These are phyloP conservation scores for Pyrrhia umbra DNA, from an alignment of 2,888 invertebrate genomes.

Conservation along the genomic window DNA sequence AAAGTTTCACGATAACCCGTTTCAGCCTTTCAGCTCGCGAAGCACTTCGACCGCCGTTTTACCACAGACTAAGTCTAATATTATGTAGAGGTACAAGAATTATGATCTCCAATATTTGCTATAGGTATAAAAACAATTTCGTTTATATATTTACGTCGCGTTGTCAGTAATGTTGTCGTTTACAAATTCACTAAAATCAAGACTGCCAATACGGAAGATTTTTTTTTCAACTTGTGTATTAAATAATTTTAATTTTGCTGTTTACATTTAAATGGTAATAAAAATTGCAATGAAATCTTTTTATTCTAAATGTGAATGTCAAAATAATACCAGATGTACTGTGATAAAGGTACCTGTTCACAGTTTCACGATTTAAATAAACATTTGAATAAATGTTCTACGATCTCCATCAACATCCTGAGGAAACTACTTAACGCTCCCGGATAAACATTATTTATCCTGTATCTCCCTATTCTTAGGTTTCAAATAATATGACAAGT, in stretches of 20 bases:
- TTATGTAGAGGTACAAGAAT: background rate
- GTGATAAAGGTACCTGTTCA: no score
- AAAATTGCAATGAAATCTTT: no score
- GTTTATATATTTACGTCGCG: conserved; percentile 27
- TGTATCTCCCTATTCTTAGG: no score
- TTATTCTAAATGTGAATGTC: no score
- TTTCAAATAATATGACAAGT: no score
- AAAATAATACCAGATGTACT: no score
- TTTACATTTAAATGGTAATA: background rate
- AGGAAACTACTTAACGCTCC: no score
- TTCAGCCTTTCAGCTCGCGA: conserved; percentile 7
- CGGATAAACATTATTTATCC: no score
- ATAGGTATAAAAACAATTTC: background rate
- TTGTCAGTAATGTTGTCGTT: conserved; percentile 23
- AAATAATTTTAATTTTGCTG: background rate
- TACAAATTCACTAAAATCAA: conserved; percentile 6
- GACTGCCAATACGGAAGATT: background rate
- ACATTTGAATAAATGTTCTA: no score
- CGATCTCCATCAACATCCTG: no score
- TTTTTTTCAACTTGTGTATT: background rate
- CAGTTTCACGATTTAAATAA: no score
- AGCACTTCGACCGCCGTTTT: conserved; percentile 1
- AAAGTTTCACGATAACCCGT: conserved; percentile 41
- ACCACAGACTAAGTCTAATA: conserved; percentile 38
- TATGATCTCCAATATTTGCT: conserved; percentile 2